Conservation (phyloP, 2,113 vertebrate species). For the Pomatorhinus ruficollis region DNA sequence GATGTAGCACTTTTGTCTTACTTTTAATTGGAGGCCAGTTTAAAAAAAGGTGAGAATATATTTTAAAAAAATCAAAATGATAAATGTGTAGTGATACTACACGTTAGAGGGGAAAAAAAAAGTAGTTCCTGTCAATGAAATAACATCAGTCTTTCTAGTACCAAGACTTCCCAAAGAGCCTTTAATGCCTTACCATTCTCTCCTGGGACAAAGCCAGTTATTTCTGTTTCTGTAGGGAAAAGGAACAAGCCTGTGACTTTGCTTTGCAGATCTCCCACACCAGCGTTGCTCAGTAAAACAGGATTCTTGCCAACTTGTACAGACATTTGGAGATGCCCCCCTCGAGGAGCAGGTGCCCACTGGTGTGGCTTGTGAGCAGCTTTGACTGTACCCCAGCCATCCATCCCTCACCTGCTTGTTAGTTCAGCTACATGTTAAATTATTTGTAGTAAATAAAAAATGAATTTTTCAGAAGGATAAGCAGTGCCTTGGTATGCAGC, state of each 20-base stretch:
- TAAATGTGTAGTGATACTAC: not conserved
- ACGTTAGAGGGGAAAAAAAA: not conserved
- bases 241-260: not conserved
- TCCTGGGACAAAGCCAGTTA: not conserved
- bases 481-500: not conserved
- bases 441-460: conserved; percentile 1
- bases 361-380: not conserved
- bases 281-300: not conserved
- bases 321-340: not conserved
- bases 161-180: not conserved
- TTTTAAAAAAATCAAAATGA: not conserved
- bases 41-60: not conserved
- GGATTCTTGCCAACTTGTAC: not conserved
- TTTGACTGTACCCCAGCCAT: not conserved
- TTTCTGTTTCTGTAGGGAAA: not conserved
- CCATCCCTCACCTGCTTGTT: not conserved
- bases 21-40: not conserved
- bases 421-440: not conserved
- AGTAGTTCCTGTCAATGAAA: not conserved
- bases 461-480: not conserved
- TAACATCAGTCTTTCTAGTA: not conserved
- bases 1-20: not conserved
- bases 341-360: not conserved
- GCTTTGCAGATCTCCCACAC: not conserved
- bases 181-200: not conserved